Conservation (phyloP, 1,140 invertebrate genomes). For the Plodia interpunctella region DNA sequence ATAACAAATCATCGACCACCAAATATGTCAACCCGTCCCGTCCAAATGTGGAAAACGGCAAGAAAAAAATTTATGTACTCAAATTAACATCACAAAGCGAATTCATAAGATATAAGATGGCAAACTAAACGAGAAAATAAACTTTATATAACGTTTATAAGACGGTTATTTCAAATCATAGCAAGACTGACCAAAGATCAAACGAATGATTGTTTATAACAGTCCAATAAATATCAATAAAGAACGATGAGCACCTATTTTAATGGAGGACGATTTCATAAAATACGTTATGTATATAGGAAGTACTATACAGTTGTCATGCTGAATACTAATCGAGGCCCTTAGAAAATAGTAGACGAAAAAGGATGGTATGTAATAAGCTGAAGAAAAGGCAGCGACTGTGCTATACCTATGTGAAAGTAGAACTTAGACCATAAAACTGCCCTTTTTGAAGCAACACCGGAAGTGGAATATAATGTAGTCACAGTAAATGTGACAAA, state of each 20-base stretch:
- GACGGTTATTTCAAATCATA: constrained; percentile 6
- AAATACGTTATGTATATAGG: constrained; percentile 22
- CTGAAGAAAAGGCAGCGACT: background rate
- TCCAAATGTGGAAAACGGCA: constrained; percentile 32
- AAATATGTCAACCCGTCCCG: constrained; percentile 47
- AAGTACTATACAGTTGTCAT: constrained; percentile 2
- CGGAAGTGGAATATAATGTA: too few relatives aligned
- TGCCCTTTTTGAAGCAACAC: too few relatives aligned
- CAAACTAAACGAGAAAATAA: too few relatives aligned
- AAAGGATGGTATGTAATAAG: background rate
- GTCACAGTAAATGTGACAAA: too few relatives aligned
- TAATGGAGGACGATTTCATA: constrained; percentile 32
- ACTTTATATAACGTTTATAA: too few relatives aligned
- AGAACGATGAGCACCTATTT: constrained; percentile 12
- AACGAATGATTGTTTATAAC: constrained; percentile 9
- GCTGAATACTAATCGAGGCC: constrained; percentile 29
- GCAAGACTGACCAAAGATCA: constrained; percentile 7
- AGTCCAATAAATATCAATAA: constrained; percentile 29
- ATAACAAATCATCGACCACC: constrained; percentile 20
- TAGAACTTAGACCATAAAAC: background rate
- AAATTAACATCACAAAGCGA: background rate
- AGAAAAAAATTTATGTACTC: constrained; percentile 22
- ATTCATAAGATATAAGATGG: too few relatives aligned
- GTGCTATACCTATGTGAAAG: background rate
- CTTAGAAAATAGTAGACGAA: constrained; percentile 20